phyloP scores from a whole-genome alignment of 2,113 vertebrate genomes.

The Strigops habroptila region DNA sequence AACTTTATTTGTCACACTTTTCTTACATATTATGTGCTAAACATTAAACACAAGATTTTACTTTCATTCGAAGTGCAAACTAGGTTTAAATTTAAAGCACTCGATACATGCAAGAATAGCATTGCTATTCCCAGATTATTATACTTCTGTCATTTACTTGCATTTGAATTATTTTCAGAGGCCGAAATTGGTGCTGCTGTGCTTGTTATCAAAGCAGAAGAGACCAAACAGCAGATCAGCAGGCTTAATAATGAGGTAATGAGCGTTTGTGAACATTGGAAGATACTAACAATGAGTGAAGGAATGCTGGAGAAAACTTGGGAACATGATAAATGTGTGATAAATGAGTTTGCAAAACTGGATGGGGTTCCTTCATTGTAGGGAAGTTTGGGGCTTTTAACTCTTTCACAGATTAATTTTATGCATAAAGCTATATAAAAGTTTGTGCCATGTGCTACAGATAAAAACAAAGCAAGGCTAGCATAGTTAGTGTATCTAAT shows the following conservation, averaged over 20 bases:
- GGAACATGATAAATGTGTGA: neutral
- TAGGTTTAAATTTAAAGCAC: neutral
- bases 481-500: neutral
- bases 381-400: neutral
- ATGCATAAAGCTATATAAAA: neutral
- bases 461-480: neutral
- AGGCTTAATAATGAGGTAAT: slow-evolving; percentile 80
- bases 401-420: neutral
- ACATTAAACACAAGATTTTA: neutral
- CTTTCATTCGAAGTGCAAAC: neutral
- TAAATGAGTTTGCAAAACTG: neutral
- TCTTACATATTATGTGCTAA: neutral
- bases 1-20: neutral
- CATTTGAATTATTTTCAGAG: slow-evolving; percentile 69
- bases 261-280: neutral
- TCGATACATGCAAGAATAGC: neutral
- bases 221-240: slow-evolving; percentile 81
- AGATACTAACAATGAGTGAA: neutral
- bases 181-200: slow-evolving; percentile 75
- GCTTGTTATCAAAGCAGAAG: slow-evolving; percentile 81
- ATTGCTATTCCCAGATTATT: neutral
- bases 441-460: neutral
- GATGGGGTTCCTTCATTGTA: neutral
- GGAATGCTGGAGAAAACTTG: neutral
- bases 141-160: neutral